These are phyloP conservation scores for Excalfactoria chinensis DNA, from an alignment of 2,113 vertebrate genomes.

Conservation along the genomic window DNA sequence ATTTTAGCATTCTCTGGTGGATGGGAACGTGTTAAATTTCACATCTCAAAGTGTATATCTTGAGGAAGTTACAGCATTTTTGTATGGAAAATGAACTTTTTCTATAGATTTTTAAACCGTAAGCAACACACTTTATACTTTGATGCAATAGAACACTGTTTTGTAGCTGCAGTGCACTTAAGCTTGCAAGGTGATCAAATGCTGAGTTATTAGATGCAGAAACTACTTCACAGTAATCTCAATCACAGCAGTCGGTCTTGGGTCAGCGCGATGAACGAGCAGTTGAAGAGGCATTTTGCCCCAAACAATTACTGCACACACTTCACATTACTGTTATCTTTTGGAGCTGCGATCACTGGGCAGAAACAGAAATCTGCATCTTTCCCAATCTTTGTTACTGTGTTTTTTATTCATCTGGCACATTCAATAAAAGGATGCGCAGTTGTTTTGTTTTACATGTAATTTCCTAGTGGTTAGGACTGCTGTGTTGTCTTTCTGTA, in stretches of 20 bases:
- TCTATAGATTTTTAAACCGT: conserved; percentile 57
- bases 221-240: not conserved
- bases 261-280: not conserved
- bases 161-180: conserved; percentile 32
- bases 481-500: conserved; percentile 72
- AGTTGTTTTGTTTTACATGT: conserved; percentile 39
- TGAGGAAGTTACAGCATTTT: conserved; percentile 28
- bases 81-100: conserved; percentile 49
- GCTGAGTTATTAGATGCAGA: conserved; percentile 1
- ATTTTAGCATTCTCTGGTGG: not conserved
- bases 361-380: conserved; percentile 29
- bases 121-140: conserved; percentile 55
- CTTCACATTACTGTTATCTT: not conserved
- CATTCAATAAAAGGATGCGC: not conserved
- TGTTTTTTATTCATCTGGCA: conserved; percentile 16
- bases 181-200: not conserved
- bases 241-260: not conserved
- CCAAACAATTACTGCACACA: not conserved
- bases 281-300: not conserved
- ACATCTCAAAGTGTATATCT: conserved; percentile 39
- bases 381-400: conserved; percentile 33
- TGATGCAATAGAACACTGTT: conserved; percentile 46
- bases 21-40: not conserved
- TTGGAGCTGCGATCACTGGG: conserved; percentile 40
- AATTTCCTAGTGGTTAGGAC: conserved; percentile 43